Conservation (phyloP, 2,113 vertebrate genomes). For the Tupaia chinensis region DNA sequence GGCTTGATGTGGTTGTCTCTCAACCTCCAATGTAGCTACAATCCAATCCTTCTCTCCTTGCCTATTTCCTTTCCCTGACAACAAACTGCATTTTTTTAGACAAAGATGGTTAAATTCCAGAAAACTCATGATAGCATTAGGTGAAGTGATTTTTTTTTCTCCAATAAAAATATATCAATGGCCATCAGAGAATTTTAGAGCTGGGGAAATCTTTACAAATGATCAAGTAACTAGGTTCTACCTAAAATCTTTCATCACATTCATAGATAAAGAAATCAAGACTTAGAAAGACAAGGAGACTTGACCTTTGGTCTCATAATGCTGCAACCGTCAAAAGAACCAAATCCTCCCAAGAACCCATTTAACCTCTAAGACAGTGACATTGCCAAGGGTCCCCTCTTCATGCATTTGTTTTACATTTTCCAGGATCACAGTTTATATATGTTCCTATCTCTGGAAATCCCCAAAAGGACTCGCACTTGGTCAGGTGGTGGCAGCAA, state of each 20-base stretch:
- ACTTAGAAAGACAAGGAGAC: neutral
- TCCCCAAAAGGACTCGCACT: neutral
- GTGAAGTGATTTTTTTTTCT: neutral
- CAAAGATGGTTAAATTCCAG: neutral
- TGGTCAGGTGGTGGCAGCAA: neutral
- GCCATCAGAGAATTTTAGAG: neutral
- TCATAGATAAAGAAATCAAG: conserved; percentile 4
- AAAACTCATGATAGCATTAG: neutral
- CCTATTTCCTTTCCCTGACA: neutral
- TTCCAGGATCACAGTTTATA: neutral
- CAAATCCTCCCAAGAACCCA: neutral
- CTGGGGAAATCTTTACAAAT: neutral
- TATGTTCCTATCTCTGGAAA: neutral
- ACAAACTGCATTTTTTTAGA: neutral
- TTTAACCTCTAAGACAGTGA: neutral
- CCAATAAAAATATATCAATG: conserved; percentile 18
- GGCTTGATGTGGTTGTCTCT: neutral
- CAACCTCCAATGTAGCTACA: neutral
- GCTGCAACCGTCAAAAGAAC: neutral
- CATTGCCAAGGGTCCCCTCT: neutral
- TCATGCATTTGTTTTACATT: neutral
- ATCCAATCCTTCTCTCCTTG: neutral
- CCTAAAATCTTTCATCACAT: neutral
- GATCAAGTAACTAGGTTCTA: neutral
- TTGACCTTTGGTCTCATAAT: neutral